A percentile compares a stretch with the other conserved stretches of the same genome.
Evolutionary conservation across 2,888 invertebrate species (phyloP).

Genomic region (Perithous albicinctus): DNA sequence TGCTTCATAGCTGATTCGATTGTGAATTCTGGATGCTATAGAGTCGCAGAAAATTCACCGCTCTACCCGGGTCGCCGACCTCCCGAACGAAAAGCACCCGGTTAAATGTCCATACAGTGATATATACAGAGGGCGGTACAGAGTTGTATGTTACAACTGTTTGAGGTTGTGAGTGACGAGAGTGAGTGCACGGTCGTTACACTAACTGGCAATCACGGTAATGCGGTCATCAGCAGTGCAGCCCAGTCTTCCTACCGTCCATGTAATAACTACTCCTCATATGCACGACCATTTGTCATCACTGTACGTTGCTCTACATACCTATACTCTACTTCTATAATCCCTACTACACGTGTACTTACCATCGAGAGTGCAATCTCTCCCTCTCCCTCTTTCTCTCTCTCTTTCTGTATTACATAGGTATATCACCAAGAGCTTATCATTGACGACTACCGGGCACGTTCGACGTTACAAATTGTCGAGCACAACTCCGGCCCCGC

Average conservation of each 20-base stretch:
- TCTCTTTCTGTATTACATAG: background rate
- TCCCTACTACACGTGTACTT: background rate
- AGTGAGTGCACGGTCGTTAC: conserved; percentile 79
- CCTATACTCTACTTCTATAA: conserved; percentile 1
- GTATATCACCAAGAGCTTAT: background rate
- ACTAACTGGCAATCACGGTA: conserved; percentile 83
- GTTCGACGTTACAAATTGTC: conserved; percentile 5
- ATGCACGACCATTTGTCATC: conserved; percentile 51
- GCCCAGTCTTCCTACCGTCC: conserved; percentile 56
- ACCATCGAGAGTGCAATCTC: background rate
- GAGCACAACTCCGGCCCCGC: background rate
- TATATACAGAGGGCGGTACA: conserved; percentile 21
- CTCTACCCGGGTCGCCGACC: conserved; percentile 77
- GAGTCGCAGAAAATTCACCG: conserved; percentile 65
- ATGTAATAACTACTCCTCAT: conserved; percentile 56
- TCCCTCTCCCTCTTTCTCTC: background rate
- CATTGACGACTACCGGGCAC: conserved; percentile 24
- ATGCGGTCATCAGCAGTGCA: conserved; percentile 80
- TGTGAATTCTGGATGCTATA: conserved; percentile 67
- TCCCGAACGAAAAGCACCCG: conserved; percentile 71
- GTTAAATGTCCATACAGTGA: conserved; percentile 30
- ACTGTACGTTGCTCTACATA: conserved; percentile 13
- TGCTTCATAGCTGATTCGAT: conserved; percentile 67
- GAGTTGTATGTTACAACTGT: conserved; percentile 49
- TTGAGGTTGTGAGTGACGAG: conserved; percentile 59